Evolutionary conservation across 2,113 vertebrate species (phyloP).

Genomic region (Otolemur garnettii): DNA sequence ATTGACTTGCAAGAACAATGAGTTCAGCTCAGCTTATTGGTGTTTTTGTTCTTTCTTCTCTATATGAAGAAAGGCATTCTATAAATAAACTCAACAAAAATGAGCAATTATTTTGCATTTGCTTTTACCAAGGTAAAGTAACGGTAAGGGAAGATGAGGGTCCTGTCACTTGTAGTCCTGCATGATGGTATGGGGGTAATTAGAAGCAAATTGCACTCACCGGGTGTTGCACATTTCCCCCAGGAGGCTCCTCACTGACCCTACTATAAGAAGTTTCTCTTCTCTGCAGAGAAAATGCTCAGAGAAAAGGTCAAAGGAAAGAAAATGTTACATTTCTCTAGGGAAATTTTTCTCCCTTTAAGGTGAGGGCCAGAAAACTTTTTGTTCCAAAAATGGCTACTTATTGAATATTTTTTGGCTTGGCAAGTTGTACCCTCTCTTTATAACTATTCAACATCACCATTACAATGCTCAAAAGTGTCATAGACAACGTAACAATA

Average conservation of each 20-base stretch:
- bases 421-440: background rate
- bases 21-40: conserved; percentile 66
- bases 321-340: background rate
- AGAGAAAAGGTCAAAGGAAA: background rate
- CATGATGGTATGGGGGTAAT: fast-evolving
- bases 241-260: fast-evolving
- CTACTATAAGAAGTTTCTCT: background rate
- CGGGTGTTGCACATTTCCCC: fast-evolving
- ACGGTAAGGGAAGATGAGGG: background rate
- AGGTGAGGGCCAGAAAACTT: background rate
- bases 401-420: background rate
- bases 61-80: conserved; percentile 40
- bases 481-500: background rate
- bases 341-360: background rate
- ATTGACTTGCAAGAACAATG: conserved; percentile 65
- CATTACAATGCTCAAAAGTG: background rate
- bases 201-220: background rate
- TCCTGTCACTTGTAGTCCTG: background rate
- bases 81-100: conserved; percentile 20
- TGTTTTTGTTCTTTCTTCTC: conserved; percentile 75
- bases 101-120: background rate
- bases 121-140: background rate
- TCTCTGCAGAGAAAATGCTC: background rate
- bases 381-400: background rate
- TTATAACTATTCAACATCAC: background rate